Evolutionary conservation across 2,113 vertebrate genomes (phyloP), one percentile per base, ranked within the genome.

Genomic region (Piprites chloris): DNA sequence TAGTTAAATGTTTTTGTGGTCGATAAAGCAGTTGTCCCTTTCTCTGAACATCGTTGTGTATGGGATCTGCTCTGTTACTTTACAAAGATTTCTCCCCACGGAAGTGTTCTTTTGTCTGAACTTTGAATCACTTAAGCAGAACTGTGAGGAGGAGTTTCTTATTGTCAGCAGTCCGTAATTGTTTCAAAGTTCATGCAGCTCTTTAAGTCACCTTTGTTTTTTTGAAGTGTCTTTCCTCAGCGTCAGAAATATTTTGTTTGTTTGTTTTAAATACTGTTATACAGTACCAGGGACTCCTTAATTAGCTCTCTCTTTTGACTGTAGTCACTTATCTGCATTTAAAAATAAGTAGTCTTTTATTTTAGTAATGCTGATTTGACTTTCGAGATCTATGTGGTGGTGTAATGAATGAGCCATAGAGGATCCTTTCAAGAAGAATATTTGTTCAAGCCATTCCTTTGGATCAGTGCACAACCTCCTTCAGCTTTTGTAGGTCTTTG

Each of bases 21-120:
- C 89, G 77, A 82, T 94, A 93, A 94, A 85, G 78, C 42, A 85
- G 68, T 79, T 91, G 74, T 89, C 74, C 89, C 82, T 78, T 85
- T 87, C 67, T 80, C 77, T 78, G 87, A 81, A 67, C 81, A 84
- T 68, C 39, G 44, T 74, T 80, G 61, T 82, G 80, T 78, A 78
- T 33, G 71, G 87, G 73, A 94, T 89, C 77, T 93, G 84, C 87
- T 94, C 65, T 89, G 69, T 93, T 87, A 95, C 59, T 85, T 85
- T 78, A 52, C 55, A 74, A 84, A 93, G 89, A 71, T 67, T 71
- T 42, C 65, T 94, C 12, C 39, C 91, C 50, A 33, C 33, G 17
- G 39, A 86, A 71, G 21, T 42, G 42, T 59, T 84, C 50, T 89
- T 91, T 89, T 85, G 72, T 89, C 77, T 95, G 85, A 91, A 87